phyloP scores from a whole-genome alignment of 1,140 invertebrate genomes.

The Adoxophyes honmai region DNA sequence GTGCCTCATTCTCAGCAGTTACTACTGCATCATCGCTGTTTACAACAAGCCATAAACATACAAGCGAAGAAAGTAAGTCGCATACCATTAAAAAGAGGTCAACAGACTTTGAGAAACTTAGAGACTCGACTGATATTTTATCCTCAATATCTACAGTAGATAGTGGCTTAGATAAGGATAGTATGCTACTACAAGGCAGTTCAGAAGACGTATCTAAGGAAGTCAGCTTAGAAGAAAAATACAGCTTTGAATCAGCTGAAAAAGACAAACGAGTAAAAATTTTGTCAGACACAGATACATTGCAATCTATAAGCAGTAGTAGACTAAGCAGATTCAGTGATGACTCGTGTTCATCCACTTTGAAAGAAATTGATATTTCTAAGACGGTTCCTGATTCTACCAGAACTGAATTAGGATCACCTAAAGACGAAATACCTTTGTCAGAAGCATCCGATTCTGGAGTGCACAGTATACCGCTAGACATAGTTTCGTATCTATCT shows the following conservation, averaged over 20 bases:
- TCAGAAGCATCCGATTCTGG: conserved; percentile 42
- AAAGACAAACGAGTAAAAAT: conserved; percentile 37
- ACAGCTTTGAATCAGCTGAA: conserved; percentile 60
- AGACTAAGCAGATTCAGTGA: conserved; percentile 16
- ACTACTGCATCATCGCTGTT: neutral
- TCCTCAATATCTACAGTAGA: conserved; percentile 34
- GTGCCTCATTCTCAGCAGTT: too few relatives aligned
- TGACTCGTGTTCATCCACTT: conserved; percentile 16
- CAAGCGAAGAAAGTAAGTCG: neutral
- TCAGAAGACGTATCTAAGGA: conserved; percentile 69
- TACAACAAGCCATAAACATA: neutral
- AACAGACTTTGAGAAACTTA: conserved; percentile 17
- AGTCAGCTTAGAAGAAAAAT: conserved; percentile 66
- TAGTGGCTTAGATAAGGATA: conserved; percentile 37
- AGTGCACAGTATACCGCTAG: conserved; percentile 32
- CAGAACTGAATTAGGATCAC: conserved; percentile 20
- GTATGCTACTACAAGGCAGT: conserved; percentile 34
- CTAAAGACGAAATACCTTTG: conserved; percentile 34
- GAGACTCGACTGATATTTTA: conserved; percentile 25
- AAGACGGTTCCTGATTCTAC: conserved; percentile 3
- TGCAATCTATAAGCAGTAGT: conserved; percentile 22
- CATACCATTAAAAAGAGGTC: conserved; percentile 20
- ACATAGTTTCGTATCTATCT: conserved; percentile 23
- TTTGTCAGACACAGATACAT: conserved; percentile 11
- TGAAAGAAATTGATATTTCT: conserved; percentile 22